Conservation (phyloP, 2,888 invertebrate genomes). For the Rambutsinella grinnellia region DNA sequence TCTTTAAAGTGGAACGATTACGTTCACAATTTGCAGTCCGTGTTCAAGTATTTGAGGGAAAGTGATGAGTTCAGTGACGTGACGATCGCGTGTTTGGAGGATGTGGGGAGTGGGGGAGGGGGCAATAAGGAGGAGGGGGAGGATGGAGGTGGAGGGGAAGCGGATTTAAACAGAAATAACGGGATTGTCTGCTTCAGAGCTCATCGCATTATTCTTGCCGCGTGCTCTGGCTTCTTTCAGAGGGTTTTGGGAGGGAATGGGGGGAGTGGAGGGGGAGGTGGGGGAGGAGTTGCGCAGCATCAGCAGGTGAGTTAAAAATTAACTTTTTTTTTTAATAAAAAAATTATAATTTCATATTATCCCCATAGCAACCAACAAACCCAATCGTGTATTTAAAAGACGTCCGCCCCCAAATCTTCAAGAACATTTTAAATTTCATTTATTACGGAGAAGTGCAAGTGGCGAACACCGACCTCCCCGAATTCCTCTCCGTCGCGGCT, state of each 20-base stretch:
- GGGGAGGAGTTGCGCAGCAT: background rate
- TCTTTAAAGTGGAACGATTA: constrained; percentile 91
- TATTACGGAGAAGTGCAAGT: constrained; percentile 93
- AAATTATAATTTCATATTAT: background rate
- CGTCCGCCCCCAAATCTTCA: constrained; percentile 77
- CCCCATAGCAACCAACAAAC: background rate
- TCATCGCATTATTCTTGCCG: constrained; percentile 82
- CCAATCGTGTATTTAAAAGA: constrained; percentile 90
- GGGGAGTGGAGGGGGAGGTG: background rate
- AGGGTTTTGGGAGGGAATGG: constrained; percentile 17
- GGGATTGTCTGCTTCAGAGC: constrained; percentile 69
- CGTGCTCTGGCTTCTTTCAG: constrained; percentile 73
- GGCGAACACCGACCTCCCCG: constrained; percentile 87
- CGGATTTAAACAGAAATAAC: constrained; percentile 68
- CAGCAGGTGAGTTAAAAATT: background rate
- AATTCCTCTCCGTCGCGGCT: constrained; percentile 89
- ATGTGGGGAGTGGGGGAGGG: constrained; percentile 60
- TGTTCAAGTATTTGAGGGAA: constrained; percentile 88
- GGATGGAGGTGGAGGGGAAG: too few species aligned
- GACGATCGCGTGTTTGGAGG: constrained; percentile 81
- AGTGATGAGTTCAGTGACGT: constrained; percentile 95
- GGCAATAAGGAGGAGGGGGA: constrained; percentile 47
- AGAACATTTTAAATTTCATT: constrained; percentile 84
- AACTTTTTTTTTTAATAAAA: background rate
- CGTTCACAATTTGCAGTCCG: constrained; percentile 90